Evolutionary conservation across 2,113 vertebrate genomes (phyloP), one percentile per base, ranked within the genome.

Genomic region (Blennius ocellaris): DNA sequence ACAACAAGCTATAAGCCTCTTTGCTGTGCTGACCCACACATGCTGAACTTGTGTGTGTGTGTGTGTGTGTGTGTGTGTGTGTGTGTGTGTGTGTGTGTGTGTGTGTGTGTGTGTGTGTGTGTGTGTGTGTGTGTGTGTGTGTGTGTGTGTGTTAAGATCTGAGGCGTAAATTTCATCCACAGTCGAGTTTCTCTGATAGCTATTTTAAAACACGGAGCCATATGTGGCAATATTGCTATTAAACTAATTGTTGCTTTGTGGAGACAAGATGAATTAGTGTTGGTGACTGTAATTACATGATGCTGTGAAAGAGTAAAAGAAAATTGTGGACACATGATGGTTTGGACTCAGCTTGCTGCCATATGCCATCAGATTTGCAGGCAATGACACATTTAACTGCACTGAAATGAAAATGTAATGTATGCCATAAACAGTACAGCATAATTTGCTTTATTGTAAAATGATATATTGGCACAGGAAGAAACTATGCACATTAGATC

Each of bases 11-110:
- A 78, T 82, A 90, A 90, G 81, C 74, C 58, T 61, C 82, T 87
- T 89, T 90, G 82, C 87, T 88, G 87, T 83, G 69, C 74, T 90
- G 76, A 87, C 78, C 86, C 83, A 71, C 82, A 78, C 86, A 79
- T 69, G 74, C 83, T 78, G 76, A 87, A 88, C 59, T 77, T 77
- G 70, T 39, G 57, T 81, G 76, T 67, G 65, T 81, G 83, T 59
- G 74, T 67, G 75, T 77, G 73, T 30, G 21, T 30, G 21, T 30
- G 21, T 30, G 21, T 30, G 21, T 30, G 21, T 30, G 21, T 30
- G 21, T 30, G 21, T 30, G 21, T 30, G 21, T 30, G 21, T 30
- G 21, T 30, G 21, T 30, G 21, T 30, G 21, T 30, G 21, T 30
- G 21, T 30, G 21, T 30, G 21, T 30, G 21, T 30, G 21, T 30